phyloP scores from a whole-genome alignment of 2,797 vertebrate genomes.

The Synanceia verrucosa region DNA sequence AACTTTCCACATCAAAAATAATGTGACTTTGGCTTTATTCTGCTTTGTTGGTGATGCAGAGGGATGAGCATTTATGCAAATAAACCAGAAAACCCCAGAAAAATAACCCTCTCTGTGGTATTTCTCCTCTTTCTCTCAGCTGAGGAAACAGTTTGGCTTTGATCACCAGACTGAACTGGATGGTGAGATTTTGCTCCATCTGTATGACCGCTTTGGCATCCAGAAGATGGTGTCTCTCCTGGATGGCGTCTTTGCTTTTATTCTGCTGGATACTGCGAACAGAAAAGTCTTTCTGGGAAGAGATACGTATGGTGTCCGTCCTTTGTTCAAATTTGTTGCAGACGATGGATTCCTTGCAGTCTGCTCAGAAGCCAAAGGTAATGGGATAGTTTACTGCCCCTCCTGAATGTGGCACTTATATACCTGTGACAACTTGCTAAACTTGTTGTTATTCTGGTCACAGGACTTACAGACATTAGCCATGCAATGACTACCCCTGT shows the following conservation, averaged over 20 bases:
- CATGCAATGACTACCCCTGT: constrained; percentile 69
- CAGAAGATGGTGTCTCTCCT: constrained; percentile 87
- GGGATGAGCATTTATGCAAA: too few relatives aligned
- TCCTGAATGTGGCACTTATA: neutral
- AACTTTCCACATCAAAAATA: too few relatives aligned
- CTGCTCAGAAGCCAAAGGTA: constrained; percentile 97
- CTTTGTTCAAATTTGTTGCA: constrained; percentile 89
- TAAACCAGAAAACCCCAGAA: too few relatives aligned
- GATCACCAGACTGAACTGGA: constrained; percentile 91
- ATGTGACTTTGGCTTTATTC: too few relatives aligned
- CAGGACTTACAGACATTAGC: constrained; percentile 87
- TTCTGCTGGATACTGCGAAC: constrained; percentile 91
- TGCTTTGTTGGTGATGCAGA: too few relatives aligned
- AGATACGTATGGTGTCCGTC: constrained; percentile 93
- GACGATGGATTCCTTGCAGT: constrained; percentile 92
- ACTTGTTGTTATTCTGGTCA: constrained; percentile 8
- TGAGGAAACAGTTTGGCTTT: constrained; percentile 88
- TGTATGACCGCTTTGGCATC: constrained; percentile 89
- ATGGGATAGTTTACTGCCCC: neutral
- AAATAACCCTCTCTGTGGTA: neutral
- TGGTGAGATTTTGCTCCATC: constrained; percentile 93
- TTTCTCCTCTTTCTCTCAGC: constrained; percentile 65
- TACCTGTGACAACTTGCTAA: neutral
- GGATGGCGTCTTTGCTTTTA: constrained; percentile 94
- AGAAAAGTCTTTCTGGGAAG: constrained; percentile 90